phyloP scores from a whole-genome alignment of 2,888 invertebrate genomes.

The Diarsia brunnea region DNA sequence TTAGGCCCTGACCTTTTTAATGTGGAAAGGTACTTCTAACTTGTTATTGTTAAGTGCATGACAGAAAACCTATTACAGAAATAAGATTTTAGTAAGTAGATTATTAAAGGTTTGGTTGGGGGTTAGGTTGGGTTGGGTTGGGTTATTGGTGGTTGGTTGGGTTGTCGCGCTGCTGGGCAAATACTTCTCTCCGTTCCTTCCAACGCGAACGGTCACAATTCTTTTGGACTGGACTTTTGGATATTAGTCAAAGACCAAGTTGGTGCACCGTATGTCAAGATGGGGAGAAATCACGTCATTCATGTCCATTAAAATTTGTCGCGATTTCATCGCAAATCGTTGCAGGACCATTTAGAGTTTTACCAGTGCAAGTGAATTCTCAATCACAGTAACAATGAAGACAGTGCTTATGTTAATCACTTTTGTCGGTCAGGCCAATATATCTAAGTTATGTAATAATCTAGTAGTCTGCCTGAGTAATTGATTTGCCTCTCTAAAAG shows the following conservation, averaged over 20 bases:
- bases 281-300: too few relatives aligned
- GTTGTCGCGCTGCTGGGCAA: too few relatives aligned
- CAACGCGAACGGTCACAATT: too few relatives aligned
- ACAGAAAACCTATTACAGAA: conserved; percentile 15
- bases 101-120: too few relatives aligned
- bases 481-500: conserved; percentile 30
- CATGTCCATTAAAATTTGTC: background rate
- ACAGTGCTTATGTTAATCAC: conserved; percentile 14
- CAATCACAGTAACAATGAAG: conserved; percentile 20
- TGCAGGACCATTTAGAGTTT: conserved; percentile 8
- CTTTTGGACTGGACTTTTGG: too few relatives aligned
- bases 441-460: conserved; percentile 18
- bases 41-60: conserved; percentile 37
- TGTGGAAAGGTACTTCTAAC: conserved; percentile 23
- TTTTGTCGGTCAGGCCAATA: conserved; percentile 2
- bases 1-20: conserved; percentile 60
- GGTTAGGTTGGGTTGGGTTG: too few relatives aligned
- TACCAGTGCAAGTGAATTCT: conserved; percentile 3
- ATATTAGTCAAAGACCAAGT: too few relatives aligned
- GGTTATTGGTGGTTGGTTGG: too few relatives aligned
- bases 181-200: too few relatives aligned
- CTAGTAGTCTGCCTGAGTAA: conserved; percentile 9
- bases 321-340: conserved; percentile 15
- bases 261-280: too few relatives aligned
- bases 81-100: conserved; percentile 9